phyloP scores from a whole-genome alignment of 2,113 vertebrate species.

The Cyphomyrus plagiostoma region DNA sequence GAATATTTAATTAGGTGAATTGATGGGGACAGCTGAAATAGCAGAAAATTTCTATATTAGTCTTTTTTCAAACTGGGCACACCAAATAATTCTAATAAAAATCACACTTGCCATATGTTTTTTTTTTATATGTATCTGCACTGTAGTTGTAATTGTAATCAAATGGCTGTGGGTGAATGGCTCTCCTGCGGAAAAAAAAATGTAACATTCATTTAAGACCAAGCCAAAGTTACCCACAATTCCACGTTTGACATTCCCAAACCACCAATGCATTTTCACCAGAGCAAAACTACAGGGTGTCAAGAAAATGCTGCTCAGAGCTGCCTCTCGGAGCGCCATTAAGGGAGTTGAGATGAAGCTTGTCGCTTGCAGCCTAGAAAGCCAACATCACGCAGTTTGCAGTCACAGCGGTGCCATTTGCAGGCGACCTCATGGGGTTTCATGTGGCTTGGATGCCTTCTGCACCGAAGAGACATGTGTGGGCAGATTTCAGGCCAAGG shows the following conservation, averaged over 20 bases:
- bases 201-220: background rate
- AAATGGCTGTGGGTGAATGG: background rate
- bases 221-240: background rate
- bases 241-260: slow-evolving; percentile 1
- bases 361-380: background rate
- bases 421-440: background rate
- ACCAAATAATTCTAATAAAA: slow-evolving; percentile 4
- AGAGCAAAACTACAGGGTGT: background rate
- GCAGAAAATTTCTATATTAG: background rate
- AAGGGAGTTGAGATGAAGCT: background rate
- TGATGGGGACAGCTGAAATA: background rate
- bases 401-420: background rate
- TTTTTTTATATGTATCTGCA: slow-evolving; percentile 5
- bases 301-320: background rate
- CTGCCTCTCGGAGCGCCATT: background rate
- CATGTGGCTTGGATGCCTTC: slow-evolving; percentile 11
- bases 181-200: background rate
- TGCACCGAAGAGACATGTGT: slow-evolving; percentile 18
- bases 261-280: background rate
- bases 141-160: background rate
- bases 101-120: background rate
- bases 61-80: background rate
- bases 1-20: background rate
- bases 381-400: background rate
- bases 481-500: slow-evolving; percentile 23